Evolutionary conservation across 2,888 invertebrate genomes (phyloP), one percentile per base, ranked within the genome.

Genomic region (Oxyscelio sp.): DNA sequence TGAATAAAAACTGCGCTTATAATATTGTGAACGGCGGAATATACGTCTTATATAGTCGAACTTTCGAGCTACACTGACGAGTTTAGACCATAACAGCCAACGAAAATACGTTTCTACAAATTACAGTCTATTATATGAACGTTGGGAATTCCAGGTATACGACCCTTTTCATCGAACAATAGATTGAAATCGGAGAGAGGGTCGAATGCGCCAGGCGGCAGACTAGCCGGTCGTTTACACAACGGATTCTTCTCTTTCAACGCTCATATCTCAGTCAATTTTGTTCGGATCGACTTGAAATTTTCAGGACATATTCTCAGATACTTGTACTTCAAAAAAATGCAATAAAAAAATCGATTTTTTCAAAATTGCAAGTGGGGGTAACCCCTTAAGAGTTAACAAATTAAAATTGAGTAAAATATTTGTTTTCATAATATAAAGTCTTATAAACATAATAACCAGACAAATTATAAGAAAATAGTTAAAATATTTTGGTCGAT

Each of bases 41-140:
- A 65, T 65, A 65, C 65, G 65, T 65, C 65, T 65, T 45, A 65
- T 65, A 65, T 45, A 65, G 48, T 65, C 48, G 65, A 65, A 65
- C 65, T 65, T 65, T 65, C 65, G 65, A 65, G 65, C 65, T 65
- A 45, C 48, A 65, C 65, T 65, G 65, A 45, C 65, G 45, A 65
- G 45, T 65, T 43, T 45, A 65, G 27, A 65, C 65, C 65, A 65
- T 65, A 65, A 50, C 21, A 50, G 52, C 21, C 52, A 50, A 50
- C 52, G 52, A 50, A 50, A 40, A 40, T 40, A 24, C 21, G 52
- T 50, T 50, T 50, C 52, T 50, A 48, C 48, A 65, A 45, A 45
- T 43, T 48, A 22, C 48, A 50, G 31, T 66, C 15, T 50, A 66
- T 66, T 22, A 22, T 65, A 66, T 66, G 66, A 66, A 66, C 19